phyloP scores from a whole-genome alignment of 2,888 invertebrate species.

The Idaea dimidiata region DNA sequence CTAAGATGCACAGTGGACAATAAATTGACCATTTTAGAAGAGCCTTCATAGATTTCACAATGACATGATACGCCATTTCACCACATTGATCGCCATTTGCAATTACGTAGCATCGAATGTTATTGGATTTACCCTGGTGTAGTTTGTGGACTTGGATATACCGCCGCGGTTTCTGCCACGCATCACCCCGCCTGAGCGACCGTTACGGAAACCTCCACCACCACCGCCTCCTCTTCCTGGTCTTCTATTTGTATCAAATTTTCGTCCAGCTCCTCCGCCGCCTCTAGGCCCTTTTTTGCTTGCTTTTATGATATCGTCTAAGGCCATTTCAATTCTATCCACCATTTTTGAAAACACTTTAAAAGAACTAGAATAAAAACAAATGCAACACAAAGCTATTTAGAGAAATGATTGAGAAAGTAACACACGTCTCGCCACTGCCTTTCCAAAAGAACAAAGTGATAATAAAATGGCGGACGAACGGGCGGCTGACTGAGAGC shows the following conservation, averaged over 20 bases:
- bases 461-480: conserved; percentile 21
- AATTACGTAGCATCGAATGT: conserved; percentile 46
- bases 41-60: conserved; percentile 26
- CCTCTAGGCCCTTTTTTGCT: conserved; percentile 85
- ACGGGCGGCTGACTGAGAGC: neutral
- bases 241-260: conserved; percentile 64
- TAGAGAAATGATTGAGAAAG: neutral
- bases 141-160: conserved; percentile 82
- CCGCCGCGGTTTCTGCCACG: conserved; percentile 88
- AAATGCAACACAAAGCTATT: neutral
- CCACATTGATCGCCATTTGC: conserved; percentile 74
- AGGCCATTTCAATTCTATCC: conserved; percentile 97
- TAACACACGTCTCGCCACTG: neutral
- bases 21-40: conserved; percentile 20
- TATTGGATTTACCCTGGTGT: conserved; percentile 84
- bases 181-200: conserved; percentile 80
- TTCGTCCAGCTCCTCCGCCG: conserved; percentile 76
- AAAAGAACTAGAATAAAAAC: neutral
- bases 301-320: conserved; percentile 97
- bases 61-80: conserved; percentile 58
- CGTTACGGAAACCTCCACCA: conserved; percentile 73
- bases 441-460: neutral
- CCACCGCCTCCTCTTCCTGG: conserved; percentile 68
- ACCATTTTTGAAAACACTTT: conserved; percentile 83
- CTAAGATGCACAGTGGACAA: conserved; percentile 11